Conservation (phyloP, 2,113 vertebrate genomes). For the Raja brachyura region DNA sequence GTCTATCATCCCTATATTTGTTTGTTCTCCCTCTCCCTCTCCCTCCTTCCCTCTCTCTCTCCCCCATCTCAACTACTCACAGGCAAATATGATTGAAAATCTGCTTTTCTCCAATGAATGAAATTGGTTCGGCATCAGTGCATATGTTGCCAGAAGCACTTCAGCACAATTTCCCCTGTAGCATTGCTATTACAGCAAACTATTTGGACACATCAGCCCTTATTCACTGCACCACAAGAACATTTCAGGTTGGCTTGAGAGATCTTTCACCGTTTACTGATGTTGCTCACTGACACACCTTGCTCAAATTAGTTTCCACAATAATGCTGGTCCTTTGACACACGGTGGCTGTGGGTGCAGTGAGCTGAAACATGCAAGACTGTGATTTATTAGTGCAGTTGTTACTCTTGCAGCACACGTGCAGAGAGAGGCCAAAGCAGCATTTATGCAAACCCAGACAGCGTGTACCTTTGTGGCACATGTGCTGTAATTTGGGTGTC, state of each 20-base stretch:
- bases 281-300: background rate
- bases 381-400: background rate
- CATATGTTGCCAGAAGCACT: background rate
- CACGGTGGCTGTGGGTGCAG: background rate
- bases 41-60: no score
- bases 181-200: background rate
- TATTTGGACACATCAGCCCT: background rate
- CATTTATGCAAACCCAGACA: no score
- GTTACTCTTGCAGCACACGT: background rate
- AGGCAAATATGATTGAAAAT: no score
- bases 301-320: background rate
- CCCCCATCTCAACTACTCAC: no score
- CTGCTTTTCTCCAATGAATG: background rate
- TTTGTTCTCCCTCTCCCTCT: no score
- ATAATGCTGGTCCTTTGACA: background rate
- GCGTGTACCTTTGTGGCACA: no score
- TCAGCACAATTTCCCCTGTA: background rate
- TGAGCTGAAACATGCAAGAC: background rate
- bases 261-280: background rate
- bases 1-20: no score
- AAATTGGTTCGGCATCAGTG: background rate
- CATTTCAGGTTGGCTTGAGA: background rate
- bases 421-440: background rate
- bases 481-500: no score
- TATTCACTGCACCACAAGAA: background rate